Evolutionary conservation across 2,113 vertebrate species (phyloP).

Genomic region (Microcebus griseorufus): DNA sequence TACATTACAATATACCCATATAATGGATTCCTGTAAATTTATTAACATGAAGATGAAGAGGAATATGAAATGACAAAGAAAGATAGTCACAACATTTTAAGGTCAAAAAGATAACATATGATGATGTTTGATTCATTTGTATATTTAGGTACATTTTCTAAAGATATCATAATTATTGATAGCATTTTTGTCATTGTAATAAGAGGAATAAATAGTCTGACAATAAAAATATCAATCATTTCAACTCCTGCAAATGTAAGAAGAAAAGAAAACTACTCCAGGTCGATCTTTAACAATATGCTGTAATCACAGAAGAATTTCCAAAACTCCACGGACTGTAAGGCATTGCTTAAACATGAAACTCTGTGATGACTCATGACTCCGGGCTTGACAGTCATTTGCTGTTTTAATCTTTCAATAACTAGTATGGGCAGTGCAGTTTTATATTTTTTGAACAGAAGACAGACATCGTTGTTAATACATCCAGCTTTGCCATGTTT

Average conservation of each 20-base stretch:
- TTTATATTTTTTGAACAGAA: background rate
- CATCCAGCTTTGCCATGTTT: background rate
- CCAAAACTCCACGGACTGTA: background rate
- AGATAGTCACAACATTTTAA: background rate
- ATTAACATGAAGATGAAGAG: background rate
- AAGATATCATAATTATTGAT: background rate
- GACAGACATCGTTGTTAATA: background rate
- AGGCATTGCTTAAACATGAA: background rate
- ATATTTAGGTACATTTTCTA: background rate
- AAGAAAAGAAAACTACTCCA: background rate
- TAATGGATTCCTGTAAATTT: background rate
- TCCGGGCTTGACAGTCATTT: background rate
- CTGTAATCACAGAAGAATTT: background rate
- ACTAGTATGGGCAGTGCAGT: background rate
- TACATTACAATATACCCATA: background rate
- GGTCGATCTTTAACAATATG: background rate
- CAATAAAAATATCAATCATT: background rate
- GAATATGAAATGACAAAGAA: background rate
- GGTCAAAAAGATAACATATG: background rate
- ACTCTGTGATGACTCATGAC: background rate
- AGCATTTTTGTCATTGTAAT: background rate
- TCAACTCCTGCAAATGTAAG: background rate
- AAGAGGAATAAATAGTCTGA: background rate
- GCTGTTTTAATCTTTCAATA: background rate
- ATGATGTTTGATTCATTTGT: background rate